Evolutionary conservation across 2,113 vertebrate species (phyloP), one percentile per base, ranked within the genome.

Genomic region (Gobio gobio): DNA sequence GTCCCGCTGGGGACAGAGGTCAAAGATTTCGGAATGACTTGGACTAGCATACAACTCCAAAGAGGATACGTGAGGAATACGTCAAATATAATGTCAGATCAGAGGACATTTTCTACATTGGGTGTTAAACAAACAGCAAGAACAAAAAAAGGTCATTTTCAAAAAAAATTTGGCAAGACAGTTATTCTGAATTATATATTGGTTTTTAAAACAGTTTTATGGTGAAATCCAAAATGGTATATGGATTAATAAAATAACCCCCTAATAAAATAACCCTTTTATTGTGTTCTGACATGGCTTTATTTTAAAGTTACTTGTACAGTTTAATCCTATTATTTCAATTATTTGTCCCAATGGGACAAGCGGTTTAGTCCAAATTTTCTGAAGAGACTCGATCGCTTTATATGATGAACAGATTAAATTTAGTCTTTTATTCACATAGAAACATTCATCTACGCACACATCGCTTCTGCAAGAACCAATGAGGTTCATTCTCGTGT

Each of bases 1-100:
- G 47, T 58, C 33, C 49, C 49, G 29, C 29, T 58, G 83, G 22
- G 33, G 10, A 58, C 18, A 64, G 26, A 85, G 73, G 33, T 83
- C 45, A 83, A 64, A 85, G 43, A 20, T 78, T 73, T 51, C n/a
- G 24, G 40, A 77, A 47, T 80, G 49, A 33, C 47, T 70, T 26
- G 20, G 20, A 29, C 82, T 58, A 74, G 26, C 54, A 63, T 16
- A 72, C 33, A 75, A 77, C 49, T 74, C 68, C 56, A 18, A 51
- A 78, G 79, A 81, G 33, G 18, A 84, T n/a, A 70, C 24, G 13
- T 40, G 16, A 54, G 63, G 36, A 72, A 33, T 68, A 66, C 54
- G 63, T 82, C 86, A 64, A 24, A 24, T 63, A 1, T 45, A 9
- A 33, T 51, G 47, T 49, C 12, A 74, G 43, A 74, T 74, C 43